Base-by-base conservation (phyloP, 2,888 invertebrate genomes). In the Tethea ocularis region DNA sequence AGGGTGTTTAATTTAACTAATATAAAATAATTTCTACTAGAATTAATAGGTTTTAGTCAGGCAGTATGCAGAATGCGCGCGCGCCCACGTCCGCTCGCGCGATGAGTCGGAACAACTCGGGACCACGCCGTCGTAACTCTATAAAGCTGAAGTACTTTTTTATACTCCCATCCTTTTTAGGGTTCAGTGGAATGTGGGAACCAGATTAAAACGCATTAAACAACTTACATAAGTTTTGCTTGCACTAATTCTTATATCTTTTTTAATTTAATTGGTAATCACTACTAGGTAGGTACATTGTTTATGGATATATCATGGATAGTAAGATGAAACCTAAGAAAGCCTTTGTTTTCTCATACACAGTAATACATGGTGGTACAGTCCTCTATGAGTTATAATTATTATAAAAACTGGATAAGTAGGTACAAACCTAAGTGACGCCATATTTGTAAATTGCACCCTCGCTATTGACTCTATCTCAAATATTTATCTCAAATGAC, bases 101-200 rank as follows among this genome's bases (percentile, higher is more conserved):
- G 80, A 83, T 85, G 80, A 75, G 62, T 77, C 79, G 79, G 72
- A 79, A 81, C 83, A 22, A 65, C 74, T 66, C 68, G 71, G 74
- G 71, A 69, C 59, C 69, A 66, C 72, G 58, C 60, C 60, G 67
- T 63, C n/a, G n/a, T n/a, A n/a, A n/a, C 65, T 13, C 13, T 33
- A 2, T 13, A 67, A 63, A 67, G 67, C 63, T 61, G 61, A 73
- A 66, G 72, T 69, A 70, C 72, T 71, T 76, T 85, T 81, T 75
- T 78, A 72, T 74, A 68, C 68, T 71, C 74, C 73, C 81, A 80
- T 86, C 87, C 83, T 85, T 83, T 79, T 81, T 84, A 81, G 82
- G 80, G 83, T 80, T 82, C 81, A 75, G 71, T 68, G 63, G 68
- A 59, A 33, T 38, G 38, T 41, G 57, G 63, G 65, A 80, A 74